A percentile compares a stretch with the other conserved stretches of the same genome.
Conservation (phyloP, 2,797 vertebrate species). For the Cyclopterus lumpus region DNA sequence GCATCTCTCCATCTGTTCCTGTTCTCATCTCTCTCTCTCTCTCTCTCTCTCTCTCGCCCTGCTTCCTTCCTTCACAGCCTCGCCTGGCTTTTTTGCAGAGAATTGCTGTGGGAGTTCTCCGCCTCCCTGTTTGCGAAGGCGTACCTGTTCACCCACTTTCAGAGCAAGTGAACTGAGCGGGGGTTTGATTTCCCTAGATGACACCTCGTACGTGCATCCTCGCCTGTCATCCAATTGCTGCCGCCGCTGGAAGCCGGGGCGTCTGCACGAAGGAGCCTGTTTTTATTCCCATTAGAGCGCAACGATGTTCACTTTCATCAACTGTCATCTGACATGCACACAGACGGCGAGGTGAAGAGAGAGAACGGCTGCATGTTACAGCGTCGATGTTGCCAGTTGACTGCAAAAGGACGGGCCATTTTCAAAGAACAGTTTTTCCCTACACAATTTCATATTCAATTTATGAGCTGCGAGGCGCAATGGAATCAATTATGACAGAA, state of each 20-base stretch:
- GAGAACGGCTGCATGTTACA: slow-evolving; percentile 5
- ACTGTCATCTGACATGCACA: slow-evolving; percentile 59
- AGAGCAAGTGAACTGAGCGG: slow-evolving; percentile 66
- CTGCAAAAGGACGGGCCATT: slow-evolving; percentile 9
- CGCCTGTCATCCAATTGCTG: slow-evolving; percentile 75
- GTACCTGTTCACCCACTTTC: slow-evolving; percentile 76
- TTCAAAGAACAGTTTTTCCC: slow-evolving; percentile 20
- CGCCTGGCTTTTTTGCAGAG: slow-evolving; percentile 54
- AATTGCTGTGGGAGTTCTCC: slow-evolving; percentile 78
- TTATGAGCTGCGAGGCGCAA: slow-evolving; percentile 28
- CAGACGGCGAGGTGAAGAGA: slow-evolving; percentile 24
- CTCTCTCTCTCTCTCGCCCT: slow-evolving; percentile 40
- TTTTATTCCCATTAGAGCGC: slow-evolving; percentile 73
- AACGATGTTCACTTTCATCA: slow-evolving; percentile 62
- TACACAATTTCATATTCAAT: slow-evolving; percentile 33
- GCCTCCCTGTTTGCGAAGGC: slow-evolving; percentile 71
- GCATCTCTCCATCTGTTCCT: slow-evolving; percentile 82
- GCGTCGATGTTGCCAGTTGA: slow-evolving; percentile 1
- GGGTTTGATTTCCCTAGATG: slow-evolving; percentile 82
- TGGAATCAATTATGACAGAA: slow-evolving; percentile 43
- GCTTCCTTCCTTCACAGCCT: slow-evolving; percentile 56
- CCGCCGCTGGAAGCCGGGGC: slow-evolving; percentile 50
- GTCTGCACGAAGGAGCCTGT: slow-evolving; percentile 59
- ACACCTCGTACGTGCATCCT: slow-evolving; percentile 61
- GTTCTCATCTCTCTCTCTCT: slow-evolving; percentile 79